Percentiles rank a stretch among this genome's conserved stretches.
These are phyloP conservation scores for Oryctes rhinoceros DNA, from an alignment of 1,140 invertebrate species.

Conservation along the genomic window DNA sequence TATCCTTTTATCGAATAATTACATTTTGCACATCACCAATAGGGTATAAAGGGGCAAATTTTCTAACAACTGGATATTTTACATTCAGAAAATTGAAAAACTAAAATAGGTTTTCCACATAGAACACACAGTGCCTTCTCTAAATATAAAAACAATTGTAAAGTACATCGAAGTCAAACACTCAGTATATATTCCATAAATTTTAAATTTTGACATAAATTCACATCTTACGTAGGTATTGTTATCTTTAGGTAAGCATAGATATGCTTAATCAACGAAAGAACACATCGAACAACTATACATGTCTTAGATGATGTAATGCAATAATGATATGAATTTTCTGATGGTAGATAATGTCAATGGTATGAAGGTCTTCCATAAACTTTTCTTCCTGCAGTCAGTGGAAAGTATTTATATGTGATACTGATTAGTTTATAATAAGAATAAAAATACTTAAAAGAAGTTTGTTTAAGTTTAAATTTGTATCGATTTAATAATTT, in stretches of 20 bases:
- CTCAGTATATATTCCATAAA: constrained; percentile 21
- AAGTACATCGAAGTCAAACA: constrained; percentile 28
- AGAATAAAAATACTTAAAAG: not conserved
- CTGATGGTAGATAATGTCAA: not conserved
- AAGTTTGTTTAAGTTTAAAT: constrained; percentile 11
- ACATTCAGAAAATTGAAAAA: not conserved
- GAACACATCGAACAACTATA: not conserved
- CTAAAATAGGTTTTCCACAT: not conserved
- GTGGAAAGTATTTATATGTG: no score
- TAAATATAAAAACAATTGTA: not conserved
- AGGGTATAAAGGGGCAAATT: not conserved
- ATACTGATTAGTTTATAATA: no score
- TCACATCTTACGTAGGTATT: not conserved
- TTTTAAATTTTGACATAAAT: constrained; percentile 22
- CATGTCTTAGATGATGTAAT: not conserved
- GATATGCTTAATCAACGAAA: constrained; percentile 12
- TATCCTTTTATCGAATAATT: no score
- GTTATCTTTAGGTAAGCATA: constrained; percentile 13
- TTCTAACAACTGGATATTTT: not conserved
- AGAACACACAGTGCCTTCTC: not conserved
- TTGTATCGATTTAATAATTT: not conserved
- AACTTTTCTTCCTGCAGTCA: not conserved
- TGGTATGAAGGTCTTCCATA: constrained; percentile 2
- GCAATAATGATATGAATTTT: constrained; percentile 21
- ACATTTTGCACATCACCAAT: not conserved